These are phyloP conservation scores for Chrysaora quinquecirrha DNA, from an alignment of 30 jellyfish, hydroid and myxozoan species.

Conservation along the genomic window DNA sequence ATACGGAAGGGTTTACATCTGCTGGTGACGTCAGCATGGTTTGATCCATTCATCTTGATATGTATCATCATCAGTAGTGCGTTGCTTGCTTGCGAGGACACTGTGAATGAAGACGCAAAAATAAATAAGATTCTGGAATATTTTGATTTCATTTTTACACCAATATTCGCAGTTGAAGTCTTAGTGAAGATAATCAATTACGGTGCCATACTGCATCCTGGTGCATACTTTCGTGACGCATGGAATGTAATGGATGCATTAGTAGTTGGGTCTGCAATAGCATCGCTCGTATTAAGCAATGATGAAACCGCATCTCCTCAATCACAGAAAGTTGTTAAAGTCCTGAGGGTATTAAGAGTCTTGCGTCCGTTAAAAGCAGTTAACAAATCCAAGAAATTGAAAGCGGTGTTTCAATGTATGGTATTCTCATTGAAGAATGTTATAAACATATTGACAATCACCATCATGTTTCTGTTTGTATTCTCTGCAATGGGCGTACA, in stretches of 20 bases:
- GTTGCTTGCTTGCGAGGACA: slow-evolving; percentile 80
- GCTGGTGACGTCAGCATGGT: slow-evolving; percentile 74
- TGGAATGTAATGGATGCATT: slow-evolving; percentile 89
- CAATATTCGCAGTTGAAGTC: slow-evolving; percentile 82
- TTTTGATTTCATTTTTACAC: slow-evolving; percentile 70
- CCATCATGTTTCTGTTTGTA: slow-evolving; percentile 68
- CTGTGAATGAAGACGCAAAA: slow-evolving; percentile 74
- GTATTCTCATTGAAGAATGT: slow-evolving; percentile 77
- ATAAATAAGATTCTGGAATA: slow-evolving; percentile 65
- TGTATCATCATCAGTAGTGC: slow-evolving; percentile 84
- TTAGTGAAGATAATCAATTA: slow-evolving; percentile 67
- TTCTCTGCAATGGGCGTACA: slow-evolving; percentile 89
- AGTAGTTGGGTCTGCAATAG: slow-evolving; percentile 82
- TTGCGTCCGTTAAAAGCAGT: slow-evolving; percentile 67
- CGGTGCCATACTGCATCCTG: slow-evolving; percentile 81
- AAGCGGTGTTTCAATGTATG: slow-evolving; percentile 87
- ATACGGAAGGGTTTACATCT: slow-evolving; percentile 72
- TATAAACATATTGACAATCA: slow-evolving; percentile 60
- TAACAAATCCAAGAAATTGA: slow-evolving; percentile 61
- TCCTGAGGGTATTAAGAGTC: slow-evolving; percentile 57
- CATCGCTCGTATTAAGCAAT: slow-evolving; percentile 75
- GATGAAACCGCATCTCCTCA: slow-evolving; percentile 49
- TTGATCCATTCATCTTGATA: slow-evolving; percentile 71
- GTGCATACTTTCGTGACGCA: slow-evolving; percentile 84
- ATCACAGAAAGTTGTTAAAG: slow-evolving; percentile 75